Conservation (phyloP, 2,797 vertebrate species). For the Paedocypris micromegethes region DNA sequence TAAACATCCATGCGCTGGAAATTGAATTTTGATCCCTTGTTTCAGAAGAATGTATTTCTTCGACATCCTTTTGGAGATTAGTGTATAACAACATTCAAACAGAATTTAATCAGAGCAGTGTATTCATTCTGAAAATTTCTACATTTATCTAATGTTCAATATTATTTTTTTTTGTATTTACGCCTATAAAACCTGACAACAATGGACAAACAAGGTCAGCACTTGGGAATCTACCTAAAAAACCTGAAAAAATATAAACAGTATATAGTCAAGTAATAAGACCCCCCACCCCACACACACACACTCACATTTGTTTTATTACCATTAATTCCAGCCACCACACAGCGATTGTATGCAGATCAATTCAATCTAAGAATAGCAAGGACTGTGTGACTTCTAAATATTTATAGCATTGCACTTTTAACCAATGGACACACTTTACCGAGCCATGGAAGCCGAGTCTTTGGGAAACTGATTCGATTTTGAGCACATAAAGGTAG, state of each 20-base stretch:
- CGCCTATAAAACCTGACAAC: slow-evolving; percentile 54
- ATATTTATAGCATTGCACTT: slow-evolving; percentile 38
- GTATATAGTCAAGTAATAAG: background rate
- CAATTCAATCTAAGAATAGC: slow-evolving; percentile 35
- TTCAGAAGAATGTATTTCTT: slow-evolving; percentile 47
- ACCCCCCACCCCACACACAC: background rate
- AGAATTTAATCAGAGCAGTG: slow-evolving; percentile 54
- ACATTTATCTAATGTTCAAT: background rate
- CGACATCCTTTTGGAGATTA: slow-evolving; percentile 53
- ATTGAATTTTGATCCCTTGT: slow-evolving; percentile 53
- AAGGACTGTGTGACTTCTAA: slow-evolving; percentile 27
- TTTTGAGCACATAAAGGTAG: slow-evolving; percentile 67
- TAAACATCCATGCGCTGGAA: slow-evolving; percentile 42
- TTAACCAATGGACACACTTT: slow-evolving; percentile 34
- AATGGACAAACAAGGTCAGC: slow-evolving; percentile 48
- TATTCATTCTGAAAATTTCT: slow-evolving; percentile 27
- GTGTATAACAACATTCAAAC: slow-evolving; percentile 54
- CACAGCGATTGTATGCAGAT: slow-evolving; percentile 46
- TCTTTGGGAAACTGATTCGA: slow-evolving; percentile 63
- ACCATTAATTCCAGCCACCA: slow-evolving; percentile 28
- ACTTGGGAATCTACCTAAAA: slow-evolving; percentile 41
- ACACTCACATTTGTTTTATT: slow-evolving; percentile 24
- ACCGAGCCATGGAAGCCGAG: slow-evolving; percentile 58
- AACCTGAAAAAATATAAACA: slow-evolving; percentile 26
- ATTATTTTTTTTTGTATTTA: slow-evolving; percentile 40